Conservation (phyloP, 2,113 vertebrate species). For the Heloderma charlesbogerti region DNA sequence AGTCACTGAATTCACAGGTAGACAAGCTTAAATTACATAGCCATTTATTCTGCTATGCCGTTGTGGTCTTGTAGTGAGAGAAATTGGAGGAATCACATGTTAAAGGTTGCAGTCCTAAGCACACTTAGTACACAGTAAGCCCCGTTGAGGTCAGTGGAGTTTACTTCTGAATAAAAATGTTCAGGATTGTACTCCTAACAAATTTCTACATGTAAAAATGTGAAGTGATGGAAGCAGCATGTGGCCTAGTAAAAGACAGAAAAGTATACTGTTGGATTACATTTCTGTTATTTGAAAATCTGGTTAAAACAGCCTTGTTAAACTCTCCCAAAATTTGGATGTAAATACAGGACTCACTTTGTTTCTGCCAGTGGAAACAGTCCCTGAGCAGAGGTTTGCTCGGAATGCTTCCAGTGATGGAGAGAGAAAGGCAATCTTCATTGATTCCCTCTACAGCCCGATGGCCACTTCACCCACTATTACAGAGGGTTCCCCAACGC, state of each 20-base stretch:
- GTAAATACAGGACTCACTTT: not conserved
- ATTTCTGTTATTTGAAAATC: not conserved
- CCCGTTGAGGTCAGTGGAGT: not conserved
- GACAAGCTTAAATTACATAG: not conserved
- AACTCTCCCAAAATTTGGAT: not conserved
- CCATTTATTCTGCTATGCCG: not conserved
- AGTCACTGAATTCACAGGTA: not conserved
- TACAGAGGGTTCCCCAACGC: not conserved
- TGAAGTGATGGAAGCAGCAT: not conserved
- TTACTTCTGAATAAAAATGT: not conserved
- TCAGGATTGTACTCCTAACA: not conserved
- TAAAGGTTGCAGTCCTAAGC: not conserved
- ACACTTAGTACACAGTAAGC: not conserved
- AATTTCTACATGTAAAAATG: not conserved
- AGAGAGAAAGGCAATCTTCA: not conserved
- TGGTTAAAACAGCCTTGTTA: not conserved
- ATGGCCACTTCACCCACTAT: not conserved
- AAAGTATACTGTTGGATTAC: not conserved
- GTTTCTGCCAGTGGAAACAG: not conserved
- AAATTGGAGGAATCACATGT: too few relatives aligned
- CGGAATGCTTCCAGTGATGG: not conserved
- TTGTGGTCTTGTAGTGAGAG: not conserved
- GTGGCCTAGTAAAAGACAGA: not conserved
- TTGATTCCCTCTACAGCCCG: not conserved
- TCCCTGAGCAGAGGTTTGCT: not conserved